phyloP scores from a whole-genome alignment of 2,888 invertebrate genomes.

The Megamerina dolium region DNA sequence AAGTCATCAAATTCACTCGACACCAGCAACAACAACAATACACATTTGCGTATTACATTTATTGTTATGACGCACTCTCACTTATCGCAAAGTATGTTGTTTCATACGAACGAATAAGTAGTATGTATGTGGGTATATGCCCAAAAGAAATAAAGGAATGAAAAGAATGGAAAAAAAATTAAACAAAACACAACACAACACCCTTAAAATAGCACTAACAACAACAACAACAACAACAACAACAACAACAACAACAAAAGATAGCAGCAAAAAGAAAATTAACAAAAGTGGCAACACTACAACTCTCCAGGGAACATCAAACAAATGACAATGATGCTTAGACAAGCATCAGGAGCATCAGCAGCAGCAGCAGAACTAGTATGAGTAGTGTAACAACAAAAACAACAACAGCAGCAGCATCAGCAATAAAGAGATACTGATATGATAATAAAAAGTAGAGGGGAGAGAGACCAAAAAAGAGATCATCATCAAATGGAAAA shows the following conservation, averaged over 20 bases:
- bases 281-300: slow-evolving; percentile 35
- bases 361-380: slow-evolving; percentile 9
- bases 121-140: no score
- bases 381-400: slow-evolving; percentile 7
- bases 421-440: no score
- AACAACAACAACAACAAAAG: slow-evolving; percentile 8
- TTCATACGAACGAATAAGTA: no score
- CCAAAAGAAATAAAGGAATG: no score
- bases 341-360: slow-evolving; percentile 37
- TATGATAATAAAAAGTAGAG: slow-evolving; percentile 4
- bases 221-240: slow-evolving; percentile 8
- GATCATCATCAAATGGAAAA: slow-evolving; percentile 45
- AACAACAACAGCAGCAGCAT: slow-evolving; percentile 9
- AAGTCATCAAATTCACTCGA: slow-evolving; percentile 47
- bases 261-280: slow-evolving; percentile 23
- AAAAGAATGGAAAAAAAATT: slow-evolving; percentile 5
- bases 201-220: slow-evolving; percentile 8
- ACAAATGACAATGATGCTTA: slow-evolving; percentile 49
- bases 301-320: slow-evolving; percentile 42
- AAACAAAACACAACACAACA: slow-evolving; percentile 19
- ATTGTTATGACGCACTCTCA: slow-evolving; percentile 2
- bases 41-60: slow-evolving; percentile 8
- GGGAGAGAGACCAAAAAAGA: no score
- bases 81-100: no score
- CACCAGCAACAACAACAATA: slow-evolving; percentile 18